Evolutionary conservation across 2,888 invertebrate genomes (phyloP), one percentile per base, ranked within the genome.

Genomic region (Polyommatus icarus): DNA sequence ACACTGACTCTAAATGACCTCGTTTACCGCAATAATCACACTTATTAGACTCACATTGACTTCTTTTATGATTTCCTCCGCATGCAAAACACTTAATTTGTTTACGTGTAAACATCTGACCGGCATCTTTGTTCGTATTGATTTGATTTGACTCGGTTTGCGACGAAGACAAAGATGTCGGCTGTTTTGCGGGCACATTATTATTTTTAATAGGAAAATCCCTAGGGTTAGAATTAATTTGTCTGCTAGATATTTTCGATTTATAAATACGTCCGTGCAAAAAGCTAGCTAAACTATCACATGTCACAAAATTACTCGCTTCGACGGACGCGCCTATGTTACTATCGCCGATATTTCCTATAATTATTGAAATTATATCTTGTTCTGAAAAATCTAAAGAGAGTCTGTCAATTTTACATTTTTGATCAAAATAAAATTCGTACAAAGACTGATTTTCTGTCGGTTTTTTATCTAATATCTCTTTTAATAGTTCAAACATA

Each of bases 341-440:
- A 57, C 46, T 32, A 46, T 82, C 82, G n/a, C 79, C 79, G 20
- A 79, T 80, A 72, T 80, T 81, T 0, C 83, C 81, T 4, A 83
- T 40, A n/a, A 83, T 81, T 57, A 83, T 80, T 18, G 81, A 81
- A 54, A 81, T 79, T 36, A 81, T 79, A 71, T 82, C 80, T 20
- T 50, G 71, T 29, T 82, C 80, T 2, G 80, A 77, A 77, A 82
- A 82, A 29, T 78, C 76, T 59, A 82, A 71, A 0, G 32, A 10
- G 46, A 82, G 75, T 18, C 18, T n/a, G 76, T 82, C 80, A 29
- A 82, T 82, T 77, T 79, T 79, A 72, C 40, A 76, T 77, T 83
- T 83, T 79, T 81, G 82, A 76, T 80, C 78, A 67, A 82, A 82
- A 78, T 71, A 83, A 78, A 81, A 83, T 18, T 80, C 82, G 29